Evolutionary conservation across 2,113 vertebrate species (phyloP), one percentile per base, ranked within the genome.

Genomic region (Protomyctophum bolini): DNA sequence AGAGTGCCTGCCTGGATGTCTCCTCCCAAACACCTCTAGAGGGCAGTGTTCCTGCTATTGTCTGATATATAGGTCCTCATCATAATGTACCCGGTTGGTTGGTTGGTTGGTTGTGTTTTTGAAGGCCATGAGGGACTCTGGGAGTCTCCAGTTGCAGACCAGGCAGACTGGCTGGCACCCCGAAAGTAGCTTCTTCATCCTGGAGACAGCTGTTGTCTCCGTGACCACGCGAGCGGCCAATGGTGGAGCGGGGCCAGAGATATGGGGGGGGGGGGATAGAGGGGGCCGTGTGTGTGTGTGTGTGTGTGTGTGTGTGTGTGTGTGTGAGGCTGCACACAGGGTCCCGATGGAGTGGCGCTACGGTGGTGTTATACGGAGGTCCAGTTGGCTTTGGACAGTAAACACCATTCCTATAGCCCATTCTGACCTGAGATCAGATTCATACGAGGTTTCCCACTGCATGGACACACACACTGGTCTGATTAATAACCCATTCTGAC

Each of bases 121-220:
- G 89, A 90, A 90, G 79, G 68, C 82, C 86, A 75, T 76, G 29
- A 15, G 80, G 82, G 83, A 90, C 91, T 87, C 78, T 77, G 91
- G 91, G 91, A 92, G 88, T 90, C 87, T 94, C 91, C 89, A 90
- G 82, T 87, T 93, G 93, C 94, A 94, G 89, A 92, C 93, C 88
- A 21, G 93, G 91, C 93, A 96, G 94, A 95, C 94, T 93, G 94
- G 92, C 95, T 94, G 94, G 95, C 95, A 95, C 94, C 94, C 94
- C 91, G 86, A 90, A 90, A 92, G 92, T 90, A 93, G 91, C 92
- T 92, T 92, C 91, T 92, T 93, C 92, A 92, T 92, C 91, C 91
- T 86, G 77, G 90, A 92, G 89, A 92, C 92, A 93, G 92, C 92
- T 93, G 91, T 92, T 92, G 91, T 88, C 76, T 92, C 85, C 81